A percentile compares a stretch with the other conserved stretches of the same genome.
phyloP scores from a whole-genome alignment of 2,113 vertebrate species.

The Bathybates hornii region DNA sequence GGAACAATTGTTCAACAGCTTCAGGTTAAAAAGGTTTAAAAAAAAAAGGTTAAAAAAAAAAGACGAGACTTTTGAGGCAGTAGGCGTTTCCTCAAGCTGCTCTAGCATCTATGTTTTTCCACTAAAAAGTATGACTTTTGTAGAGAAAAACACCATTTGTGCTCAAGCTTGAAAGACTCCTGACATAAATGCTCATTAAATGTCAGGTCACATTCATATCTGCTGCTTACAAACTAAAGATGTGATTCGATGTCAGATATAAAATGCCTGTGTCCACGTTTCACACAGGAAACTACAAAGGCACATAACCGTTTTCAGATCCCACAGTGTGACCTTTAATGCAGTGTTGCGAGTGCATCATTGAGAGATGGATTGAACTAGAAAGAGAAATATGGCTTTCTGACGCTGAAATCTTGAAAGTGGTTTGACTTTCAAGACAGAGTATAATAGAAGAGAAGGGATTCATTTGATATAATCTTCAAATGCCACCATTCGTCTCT shows the following conservation, averaged over 20 bases:
- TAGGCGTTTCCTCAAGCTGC: background rate
- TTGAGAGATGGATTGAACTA: accelerated
- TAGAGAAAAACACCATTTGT: background rate
- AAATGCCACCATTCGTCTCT: background rate
- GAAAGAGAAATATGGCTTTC: background rate
- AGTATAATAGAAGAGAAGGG: background rate
- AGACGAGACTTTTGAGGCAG: background rate
- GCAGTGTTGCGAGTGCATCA: background rate
- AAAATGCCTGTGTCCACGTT: background rate
- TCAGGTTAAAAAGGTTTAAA: background rate
- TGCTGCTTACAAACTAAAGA: background rate
- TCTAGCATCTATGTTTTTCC: background rate
- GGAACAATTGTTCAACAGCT: background rate
- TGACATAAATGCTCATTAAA: background rate
- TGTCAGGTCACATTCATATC: background rate
- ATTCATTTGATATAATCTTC: background rate
- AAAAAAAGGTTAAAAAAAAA: background rate
- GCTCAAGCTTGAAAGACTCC: accelerated
- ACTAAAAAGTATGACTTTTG: background rate
- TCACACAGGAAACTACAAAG: background rate
- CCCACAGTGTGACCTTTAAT: background rate
- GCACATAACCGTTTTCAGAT: background rate
- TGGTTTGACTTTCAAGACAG: background rate
- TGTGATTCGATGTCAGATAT: background rate
- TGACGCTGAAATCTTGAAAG: background rate